Base-by-base conservation (phyloP, 1,140 invertebrate genomes). In the Brachionus rotundiformis region DNA sequence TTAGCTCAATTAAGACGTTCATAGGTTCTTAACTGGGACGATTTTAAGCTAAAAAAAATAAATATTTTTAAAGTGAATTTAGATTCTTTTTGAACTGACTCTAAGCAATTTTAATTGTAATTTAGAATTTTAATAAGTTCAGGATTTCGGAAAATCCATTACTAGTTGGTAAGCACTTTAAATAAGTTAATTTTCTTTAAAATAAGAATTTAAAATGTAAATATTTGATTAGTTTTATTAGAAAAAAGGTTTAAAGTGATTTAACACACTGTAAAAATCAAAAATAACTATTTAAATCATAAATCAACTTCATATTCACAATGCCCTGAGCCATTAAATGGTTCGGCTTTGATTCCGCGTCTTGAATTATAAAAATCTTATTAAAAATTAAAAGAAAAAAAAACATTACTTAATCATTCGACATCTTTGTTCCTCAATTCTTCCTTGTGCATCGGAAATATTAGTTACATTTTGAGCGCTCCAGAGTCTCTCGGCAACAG, bases 401-500 rank as follows among this genome's bases (percentile, higher is more conserved):
- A 19, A 27, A 8, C 8, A 29, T 63, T 61, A 80, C 77, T 39
- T 80, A 29, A 81, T 27, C 39, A 71, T 68, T 49, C 81, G 33
- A 23, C 81, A 82, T 59, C 65, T 83, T 36, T 36, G 82, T 36
- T 54, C 47, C 49, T 82, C 83, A 41, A 65, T 44, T 59, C 82
- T 31, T 27, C 23, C 39, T 44, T 47, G 59, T 23, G 81, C 82
- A 84, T 79, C 82, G 19, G 10, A n/a, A 36, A 63, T 5, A 82
- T 36, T 25, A 10, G 61, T 82, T n/a, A 73, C 41, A 68, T 82
- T 61, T 31, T 36, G 23, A 49, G 81, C 36, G 33, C 44, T 44
- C 63, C 61, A 61, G 29, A 82, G 49, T 59, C 59, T 19, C 23
- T 82, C 77, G 25, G 84, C 91, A 92, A 94, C 8, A 93, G 90